These are phyloP conservation scores for Leucophenga varia DNA, from an alignment of 1,140 invertebrate species.

Conservation along the genomic window DNA sequence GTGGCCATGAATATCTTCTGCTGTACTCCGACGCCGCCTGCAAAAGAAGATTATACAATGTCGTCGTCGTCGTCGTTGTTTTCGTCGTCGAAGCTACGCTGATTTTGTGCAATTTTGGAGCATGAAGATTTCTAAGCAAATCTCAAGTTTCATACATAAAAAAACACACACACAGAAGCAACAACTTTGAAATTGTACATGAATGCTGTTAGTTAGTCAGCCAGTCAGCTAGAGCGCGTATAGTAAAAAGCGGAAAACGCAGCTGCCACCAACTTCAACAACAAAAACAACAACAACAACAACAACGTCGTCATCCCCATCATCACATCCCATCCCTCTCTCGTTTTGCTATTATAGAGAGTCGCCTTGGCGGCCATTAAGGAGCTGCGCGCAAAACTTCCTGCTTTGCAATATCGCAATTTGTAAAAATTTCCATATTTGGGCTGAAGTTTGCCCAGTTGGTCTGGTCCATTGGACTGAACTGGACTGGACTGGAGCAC, in stretches of 20 bases:
- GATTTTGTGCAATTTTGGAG: slow-evolving; percentile 48
- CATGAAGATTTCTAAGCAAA: slow-evolving; percentile 35
- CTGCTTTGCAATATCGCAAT: slow-evolving; percentile 31
- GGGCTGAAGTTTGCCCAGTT: too few species aligned
- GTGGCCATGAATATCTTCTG: too few species aligned
- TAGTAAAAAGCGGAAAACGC: slow-evolving; percentile 17
- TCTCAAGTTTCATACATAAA: slow-evolving; percentile 23
- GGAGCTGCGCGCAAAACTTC: too few species aligned
- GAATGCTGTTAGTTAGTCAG: slow-evolving; percentile 24
- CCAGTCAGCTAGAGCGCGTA: slow-evolving; percentile 6
- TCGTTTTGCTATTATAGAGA: too few species aligned
- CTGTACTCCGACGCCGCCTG: neutral
- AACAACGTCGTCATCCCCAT: too few species aligned
- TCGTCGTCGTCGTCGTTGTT: slow-evolving; percentile 18
- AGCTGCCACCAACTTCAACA: slow-evolving; percentile 20
- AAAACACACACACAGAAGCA: too few species aligned
- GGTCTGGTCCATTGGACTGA: too few species aligned
- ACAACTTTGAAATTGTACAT: too few species aligned
- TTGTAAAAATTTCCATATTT: slow-evolving; percentile 54
- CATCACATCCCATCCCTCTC: too few species aligned
- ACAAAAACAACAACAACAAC: too few species aligned
- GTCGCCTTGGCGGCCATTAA: too few species aligned
- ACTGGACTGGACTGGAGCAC: too few species aligned
- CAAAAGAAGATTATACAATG: neutral
- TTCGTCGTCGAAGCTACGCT: slow-evolving; percentile 19